Evolutionary conservation across 2,797 vertebrate species (phyloP), one percentile per base, ranked within the genome.

Genomic region (Catamblyrhynchus diadema): DNA sequence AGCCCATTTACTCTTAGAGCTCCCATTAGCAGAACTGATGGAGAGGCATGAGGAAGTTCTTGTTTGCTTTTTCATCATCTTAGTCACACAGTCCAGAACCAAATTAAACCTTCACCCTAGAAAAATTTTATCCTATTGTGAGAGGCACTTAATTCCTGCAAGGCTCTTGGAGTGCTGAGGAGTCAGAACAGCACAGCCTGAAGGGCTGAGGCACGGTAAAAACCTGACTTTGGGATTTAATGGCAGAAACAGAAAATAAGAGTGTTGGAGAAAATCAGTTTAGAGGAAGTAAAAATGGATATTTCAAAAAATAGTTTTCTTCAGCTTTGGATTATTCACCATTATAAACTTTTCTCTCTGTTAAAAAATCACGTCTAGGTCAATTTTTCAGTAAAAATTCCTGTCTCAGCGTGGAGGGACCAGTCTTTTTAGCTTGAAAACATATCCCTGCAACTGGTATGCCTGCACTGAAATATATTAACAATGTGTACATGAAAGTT

Each of bases 231-330:
- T 60, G 23, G 62, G 77, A 95, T 96, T 95, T 93, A 81, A 56
- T 60, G 80, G 62, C 66, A 95, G 80, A 93, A 95, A 90, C 90
- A 93, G 88, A 91, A 95, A 93, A 94, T 91, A 81, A 90, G 41
- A 88, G 24, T 2, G 0, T 28, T 75, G 88, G 51, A 81, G 59
- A 90, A 96, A 95, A 95, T 91, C 93, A 84, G 90, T 95, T 96
- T 79, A 93, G 62, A 21, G 66, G 44, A 81, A 92, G 30, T 35
- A 51, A 94, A 95, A 95, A 81, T 66, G 62, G 91, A 15, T 81
- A 59, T 88, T 75, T 80, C 10, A 57, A 0, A 37, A 96, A 90
- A 62, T 9, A 44, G 42, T 78, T 95, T 94, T 75, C 59, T 86
- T 90, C 28, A 84, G 82, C 82, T 81, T 86, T 86, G 73, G 93